A percentile compares a stretch with the other conserved stretches of the same genome.
Evolutionary conservation across 2,113 vertebrate genomes (phyloP).

Genomic region (Indicator maculatus): DNA sequence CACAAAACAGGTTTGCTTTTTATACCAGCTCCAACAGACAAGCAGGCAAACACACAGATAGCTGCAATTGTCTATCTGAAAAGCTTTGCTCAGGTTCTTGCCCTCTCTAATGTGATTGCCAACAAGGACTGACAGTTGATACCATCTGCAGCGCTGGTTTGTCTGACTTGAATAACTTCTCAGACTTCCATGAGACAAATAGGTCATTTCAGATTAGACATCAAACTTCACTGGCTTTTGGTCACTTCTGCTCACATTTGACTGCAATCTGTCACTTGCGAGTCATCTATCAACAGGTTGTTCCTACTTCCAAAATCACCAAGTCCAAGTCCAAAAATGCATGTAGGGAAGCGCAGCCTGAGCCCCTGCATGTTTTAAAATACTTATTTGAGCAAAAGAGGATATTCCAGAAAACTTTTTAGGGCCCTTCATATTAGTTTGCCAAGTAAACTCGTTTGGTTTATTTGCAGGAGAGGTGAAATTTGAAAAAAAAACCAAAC

Average conservation of each 20-base stretch:
- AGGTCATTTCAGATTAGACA: constrained; percentile 43
- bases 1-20: neutral
- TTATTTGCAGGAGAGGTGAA: neutral
- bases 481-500: neutral
- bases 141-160: constrained; percentile 31
- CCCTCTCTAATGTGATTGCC: constrained; percentile 38
- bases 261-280: constrained; percentile 11
- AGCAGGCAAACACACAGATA: neutral
- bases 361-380: neutral
- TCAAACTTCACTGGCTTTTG: constrained; percentile 5
- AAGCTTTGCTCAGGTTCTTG: constrained; percentile 22
- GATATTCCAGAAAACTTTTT: neutral
- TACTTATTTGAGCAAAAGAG: neutral
- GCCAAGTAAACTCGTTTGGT: neutral
- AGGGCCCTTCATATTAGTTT: neutral
- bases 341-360: neutral
- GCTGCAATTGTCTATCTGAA: neutral
- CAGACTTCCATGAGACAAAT: constrained; percentile 28
- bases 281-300: neutral
- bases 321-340: neutral
- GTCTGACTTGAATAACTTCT: constrained; percentile 33
- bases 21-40: neutral
- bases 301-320: neutral
- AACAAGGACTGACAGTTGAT: constrained; percentile 59
- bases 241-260: constrained; percentile 34